A percentile compares a stretch with the other conserved stretches of the same genome.
These are phyloP conservation scores for Pelecanoides urinatrix DNA, from an alignment of 2,113 vertebrate species.

Conservation along the genomic window DNA sequence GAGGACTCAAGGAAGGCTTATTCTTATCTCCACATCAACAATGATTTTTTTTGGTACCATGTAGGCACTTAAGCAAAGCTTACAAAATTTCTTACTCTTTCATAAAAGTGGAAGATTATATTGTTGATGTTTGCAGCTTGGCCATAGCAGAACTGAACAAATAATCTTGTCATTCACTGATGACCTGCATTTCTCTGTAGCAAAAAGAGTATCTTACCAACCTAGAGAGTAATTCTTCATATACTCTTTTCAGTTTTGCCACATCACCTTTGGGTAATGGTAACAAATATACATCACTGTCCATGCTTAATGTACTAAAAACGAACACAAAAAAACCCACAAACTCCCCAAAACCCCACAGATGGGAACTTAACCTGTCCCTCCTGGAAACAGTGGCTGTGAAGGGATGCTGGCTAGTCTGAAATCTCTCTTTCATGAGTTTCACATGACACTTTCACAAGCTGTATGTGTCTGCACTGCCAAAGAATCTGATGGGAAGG, in stretches of 20 bases:
- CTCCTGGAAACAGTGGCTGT: neutral
- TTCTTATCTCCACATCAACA: neutral
- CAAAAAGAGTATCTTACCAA: neutral
- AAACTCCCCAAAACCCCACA: fast-evolving
- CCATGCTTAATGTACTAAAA: neutral
- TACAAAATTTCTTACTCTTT: neutral
- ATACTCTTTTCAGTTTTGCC: neutral
- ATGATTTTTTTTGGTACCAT: neutral
- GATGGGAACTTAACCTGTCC: neutral
- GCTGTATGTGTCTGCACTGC: neutral
- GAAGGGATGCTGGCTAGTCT: neutral
- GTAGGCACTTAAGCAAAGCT: neutral
- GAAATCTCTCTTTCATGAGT: neutral
- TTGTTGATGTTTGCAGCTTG: neutral
- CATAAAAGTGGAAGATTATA: neutral
- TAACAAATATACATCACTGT: neutral
- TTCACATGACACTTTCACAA: fast-evolving
- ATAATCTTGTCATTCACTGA: neutral
- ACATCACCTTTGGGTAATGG: neutral
- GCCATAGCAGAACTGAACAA: neutral
- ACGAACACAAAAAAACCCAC: neutral
- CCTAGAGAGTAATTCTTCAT: neutral
- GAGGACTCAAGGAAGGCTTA: neutral
- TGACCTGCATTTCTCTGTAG: neutral
- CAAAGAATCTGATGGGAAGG: neutral